A percentile compares a stretch with the other conserved stretches of the same genome.
phyloP scores from a whole-genome alignment of 2,888 invertebrate species.

The Zaprionus lineosus region DNA sequence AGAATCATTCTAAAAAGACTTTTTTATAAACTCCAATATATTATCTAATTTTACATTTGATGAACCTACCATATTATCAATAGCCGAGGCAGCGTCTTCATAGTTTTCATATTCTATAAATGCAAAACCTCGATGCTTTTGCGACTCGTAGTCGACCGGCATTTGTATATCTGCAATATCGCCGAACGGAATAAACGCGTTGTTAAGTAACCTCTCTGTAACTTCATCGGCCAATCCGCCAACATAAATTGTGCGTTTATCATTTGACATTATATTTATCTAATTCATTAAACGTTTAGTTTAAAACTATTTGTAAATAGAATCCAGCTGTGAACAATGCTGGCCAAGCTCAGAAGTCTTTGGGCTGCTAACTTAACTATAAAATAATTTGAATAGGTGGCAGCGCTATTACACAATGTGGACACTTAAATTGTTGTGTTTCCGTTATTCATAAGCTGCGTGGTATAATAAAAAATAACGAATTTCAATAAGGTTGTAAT shows the following conservation, averaged over 20 bases:
- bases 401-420: not conserved
- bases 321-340: constrained; percentile 24
- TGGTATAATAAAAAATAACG: too few relatives aligned
- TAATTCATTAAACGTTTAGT: constrained; percentile 21
- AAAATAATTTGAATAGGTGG: too few relatives aligned
- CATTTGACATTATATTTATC: constrained; percentile 86
- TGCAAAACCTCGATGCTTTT: constrained; percentile 98
- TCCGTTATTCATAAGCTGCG: too few relatives aligned
- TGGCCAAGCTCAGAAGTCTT: too few relatives aligned
- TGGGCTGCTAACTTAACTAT: constrained; percentile 32
- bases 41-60: not conserved
- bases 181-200: constrained; percentile 99
- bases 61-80: constrained; percentile 95
- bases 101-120: constrained; percentile 98
- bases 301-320: constrained; percentile 41
- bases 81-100: constrained; percentile 99
- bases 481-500: too few relatives aligned
- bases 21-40: too few relatives aligned
- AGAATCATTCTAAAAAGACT: constrained; percentile 92
- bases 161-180: constrained; percentile 98
- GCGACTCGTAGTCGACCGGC: constrained; percentile 98
- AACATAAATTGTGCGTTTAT: constrained; percentile 92
- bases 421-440: too few relatives aligned
- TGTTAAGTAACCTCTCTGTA: constrained; percentile 96
- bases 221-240: constrained; percentile 97